These are phyloP conservation scores for Leucophenga varia DNA, from an alignment of 1,140 invertebrate species.

Conservation along the genomic window DNA sequence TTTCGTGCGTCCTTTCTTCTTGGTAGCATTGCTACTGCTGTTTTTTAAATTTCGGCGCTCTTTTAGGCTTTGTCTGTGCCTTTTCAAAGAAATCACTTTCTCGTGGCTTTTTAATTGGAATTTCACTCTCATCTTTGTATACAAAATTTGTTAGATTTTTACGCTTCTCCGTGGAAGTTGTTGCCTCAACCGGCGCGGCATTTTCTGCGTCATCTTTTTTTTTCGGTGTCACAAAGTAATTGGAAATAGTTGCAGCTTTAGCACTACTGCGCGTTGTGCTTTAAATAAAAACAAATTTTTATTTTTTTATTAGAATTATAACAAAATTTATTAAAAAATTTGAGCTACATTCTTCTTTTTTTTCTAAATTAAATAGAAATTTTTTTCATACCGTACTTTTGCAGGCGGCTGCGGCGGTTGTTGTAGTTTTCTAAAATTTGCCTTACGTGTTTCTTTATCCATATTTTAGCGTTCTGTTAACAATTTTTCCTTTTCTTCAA, in stretches of 20 bases:
- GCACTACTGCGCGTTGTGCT: constrained; percentile 29
- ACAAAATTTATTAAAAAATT: constrained; percentile 29
- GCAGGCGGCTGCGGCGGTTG: constrained; percentile 6
- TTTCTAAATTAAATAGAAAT: neutral
- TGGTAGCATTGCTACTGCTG: constrained; percentile 1
- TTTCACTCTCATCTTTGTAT: neutral
- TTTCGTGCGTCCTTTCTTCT: constrained; percentile 16
- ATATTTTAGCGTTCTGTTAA: constrained; percentile 28
- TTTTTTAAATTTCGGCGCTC: constrained; percentile 39
- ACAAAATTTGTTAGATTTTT: constrained; percentile 14
- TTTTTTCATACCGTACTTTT: constrained; percentile 29
- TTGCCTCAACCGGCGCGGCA: neutral
- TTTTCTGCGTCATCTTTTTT: constrained; percentile 2
- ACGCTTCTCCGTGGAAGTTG: constrained; percentile 7
- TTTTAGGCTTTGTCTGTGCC: constrained; percentile 30
- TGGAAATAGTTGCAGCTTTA: constrained; percentile 20
- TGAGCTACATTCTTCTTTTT: no score
- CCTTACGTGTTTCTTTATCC: constrained; percentile 37
- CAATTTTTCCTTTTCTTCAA: constrained; percentile 32
- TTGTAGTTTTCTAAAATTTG: constrained; percentile 45
- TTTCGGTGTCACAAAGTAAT: constrained; percentile 19
- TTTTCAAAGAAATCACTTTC: constrained; percentile 25
- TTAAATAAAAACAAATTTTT: constrained; percentile 14
- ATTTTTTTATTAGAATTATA: constrained; percentile 12
- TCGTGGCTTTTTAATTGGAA: neutral